Conservation (phyloP, 2,888 invertebrate species). For the Frankliniella intonsa region DNA sequence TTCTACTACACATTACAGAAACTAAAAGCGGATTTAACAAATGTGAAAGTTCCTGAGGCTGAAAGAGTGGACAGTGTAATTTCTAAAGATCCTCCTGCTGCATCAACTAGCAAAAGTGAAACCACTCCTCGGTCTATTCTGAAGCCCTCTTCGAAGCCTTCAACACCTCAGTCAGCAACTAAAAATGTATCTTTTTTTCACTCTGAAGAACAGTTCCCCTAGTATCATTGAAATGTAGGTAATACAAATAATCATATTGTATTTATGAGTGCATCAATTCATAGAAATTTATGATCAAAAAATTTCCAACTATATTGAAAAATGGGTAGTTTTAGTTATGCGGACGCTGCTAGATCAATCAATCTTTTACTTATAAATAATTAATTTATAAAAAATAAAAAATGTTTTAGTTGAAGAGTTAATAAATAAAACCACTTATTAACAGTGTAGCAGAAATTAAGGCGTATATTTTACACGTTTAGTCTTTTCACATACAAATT, state of each 20-base stretch:
- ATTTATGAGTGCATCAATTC: too few species aligned
- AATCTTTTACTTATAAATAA: neutral
- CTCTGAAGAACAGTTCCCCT: neutral
- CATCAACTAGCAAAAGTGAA: neutral
- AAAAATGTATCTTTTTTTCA: neutral
- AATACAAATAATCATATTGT: neutral
- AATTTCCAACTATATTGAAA: too few species aligned
- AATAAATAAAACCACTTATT: neutral
- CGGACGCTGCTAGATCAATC: neutral
- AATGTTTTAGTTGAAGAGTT: neutral
- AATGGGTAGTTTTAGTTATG: neutral
- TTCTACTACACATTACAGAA: too few species aligned
- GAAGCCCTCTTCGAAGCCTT: neutral
- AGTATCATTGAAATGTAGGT: neutral
- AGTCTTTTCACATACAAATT: conserved; percentile 20
- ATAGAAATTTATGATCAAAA: too few species aligned
- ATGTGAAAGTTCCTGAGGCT: too few species aligned
- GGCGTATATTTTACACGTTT: neutral
- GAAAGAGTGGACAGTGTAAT: too few species aligned
- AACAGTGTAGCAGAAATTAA: conserved; percentile 14
- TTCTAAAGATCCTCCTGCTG: neutral
- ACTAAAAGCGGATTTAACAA: too few species aligned
- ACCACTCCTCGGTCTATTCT: neutral
- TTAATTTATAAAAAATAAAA: neutral
- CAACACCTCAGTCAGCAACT: neutral